Conservation (phyloP, 1,140 invertebrate genomes). For the Tachypleus tridentatus region DNA sequence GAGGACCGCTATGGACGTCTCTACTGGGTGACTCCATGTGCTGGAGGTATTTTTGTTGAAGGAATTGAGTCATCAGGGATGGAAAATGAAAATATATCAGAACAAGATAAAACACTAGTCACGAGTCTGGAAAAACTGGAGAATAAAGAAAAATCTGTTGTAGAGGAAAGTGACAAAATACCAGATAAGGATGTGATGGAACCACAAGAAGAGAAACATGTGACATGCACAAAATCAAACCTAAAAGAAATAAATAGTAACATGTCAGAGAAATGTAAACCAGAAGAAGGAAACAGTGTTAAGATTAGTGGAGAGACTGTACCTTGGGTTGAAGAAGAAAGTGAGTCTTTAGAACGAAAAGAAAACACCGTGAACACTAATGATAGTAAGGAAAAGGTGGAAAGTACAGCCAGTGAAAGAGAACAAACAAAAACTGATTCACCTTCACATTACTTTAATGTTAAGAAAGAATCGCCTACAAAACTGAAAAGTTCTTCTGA, state of each 20-base stretch:
- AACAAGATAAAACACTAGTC: conserved; percentile 23
- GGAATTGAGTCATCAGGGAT: conserved; percentile 60
- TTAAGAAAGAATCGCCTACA: conserved; percentile 10
- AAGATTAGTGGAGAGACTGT: too few species aligned
- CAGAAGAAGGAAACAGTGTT: too few species aligned
- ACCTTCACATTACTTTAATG: too few species aligned
- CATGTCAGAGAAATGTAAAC: too few species aligned
- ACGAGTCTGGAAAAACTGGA: conserved; percentile 26
- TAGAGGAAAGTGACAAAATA: conserved; percentile 19
- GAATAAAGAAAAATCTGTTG: not conserved
- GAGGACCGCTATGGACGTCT: conserved; percentile 85
- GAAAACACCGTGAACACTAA: too few species aligned
- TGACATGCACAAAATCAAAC: conserved; percentile 5
- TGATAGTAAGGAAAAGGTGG: too few species aligned
- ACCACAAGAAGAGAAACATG: conserved; percentile 20
- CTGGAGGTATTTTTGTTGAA: conserved; percentile 81
- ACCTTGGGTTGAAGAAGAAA: too few species aligned
- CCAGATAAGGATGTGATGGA: conserved; percentile 33
- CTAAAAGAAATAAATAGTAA: conserved; percentile 8
- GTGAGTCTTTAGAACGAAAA: too few species aligned
- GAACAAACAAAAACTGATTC: too few species aligned
- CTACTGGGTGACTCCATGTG: conserved; percentile 82
- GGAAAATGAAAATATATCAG: conserved; percentile 20
- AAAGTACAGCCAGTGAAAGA: too few species aligned
- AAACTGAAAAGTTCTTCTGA: conserved; percentile 8